Evolutionary conservation across 2,888 invertebrate genomes (phyloP), one percentile per base, ranked within the genome.

Genomic region (Thymelicus acteon): DNA sequence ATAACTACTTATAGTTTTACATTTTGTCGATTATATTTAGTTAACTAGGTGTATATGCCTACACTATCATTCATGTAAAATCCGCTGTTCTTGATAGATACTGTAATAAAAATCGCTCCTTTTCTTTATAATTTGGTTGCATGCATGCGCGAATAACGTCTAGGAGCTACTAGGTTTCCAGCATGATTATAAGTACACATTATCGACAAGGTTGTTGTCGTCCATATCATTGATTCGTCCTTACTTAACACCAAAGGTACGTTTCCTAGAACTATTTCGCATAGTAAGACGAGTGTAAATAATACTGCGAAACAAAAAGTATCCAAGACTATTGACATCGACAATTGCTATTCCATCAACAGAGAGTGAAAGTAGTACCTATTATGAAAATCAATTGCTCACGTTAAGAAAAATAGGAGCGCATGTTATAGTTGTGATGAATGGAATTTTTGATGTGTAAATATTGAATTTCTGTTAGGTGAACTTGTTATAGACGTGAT

Each of bases 121-220:
- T 62, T 69, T 37, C 52, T 60, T 44, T 57, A 10, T 73, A 76
- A 78, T 80, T 74, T 82, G 81, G 80, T 76, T 80, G 81, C 82
- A 83, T 87, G 88, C 86, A 82, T 79, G 85, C 79, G 80, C 76
- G 79, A 80, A 78, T 76, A 69, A 72, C 74, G 37, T 48, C 39
- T 52, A 57, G 52, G 57, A 57, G 39, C 52, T 54, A 3, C 8
- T n/a, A 31, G 13, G 37, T 72, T 52, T 47, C 60, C 24, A 70
- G 63, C 70, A 70, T 70, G 68, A 62, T n/a, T 44, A 31, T 62
- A 69, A 57, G 57, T 62, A 67, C 54, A 47, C 47, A 69, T 40
- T 54, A 47, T 62, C 68, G 47, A 68, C 19, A 62, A 58, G 39
- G 40, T 60, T 31, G 40, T 57, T 40, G 47, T 62, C 47, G 57